Evolutionary conservation across 2,113 vertebrate species (phyloP), one percentile per base, ranked within the genome.

Genomic region (Coptodon bakossiorum): DNA sequence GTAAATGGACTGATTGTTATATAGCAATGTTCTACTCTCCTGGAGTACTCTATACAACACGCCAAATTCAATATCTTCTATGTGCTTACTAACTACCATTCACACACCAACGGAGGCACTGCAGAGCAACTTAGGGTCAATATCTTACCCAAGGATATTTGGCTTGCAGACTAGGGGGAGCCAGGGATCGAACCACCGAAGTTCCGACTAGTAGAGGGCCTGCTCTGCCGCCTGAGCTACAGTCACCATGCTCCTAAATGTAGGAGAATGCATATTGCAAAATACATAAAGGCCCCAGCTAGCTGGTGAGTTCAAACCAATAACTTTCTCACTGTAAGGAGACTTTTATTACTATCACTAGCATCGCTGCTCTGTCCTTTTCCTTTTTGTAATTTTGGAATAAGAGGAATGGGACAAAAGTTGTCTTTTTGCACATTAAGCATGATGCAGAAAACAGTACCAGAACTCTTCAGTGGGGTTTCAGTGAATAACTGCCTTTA

Each of bases 141-240:
- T 36, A 36, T n/a, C 61, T 66, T 66, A 36, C 61, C 31, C 17
- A 66, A 12, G 2, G 31, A 66, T n/a, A 38, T 36, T 66, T 66
- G 17, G 6, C 17, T n/a, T 66, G 31, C 31, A 66, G 31, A 66
- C 17, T 38, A 63, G 31, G 10, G 31, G 31, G 31, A 5, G 31
- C 10, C 61, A 66, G 31, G 31, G 31, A 66, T 36, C 1, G 0
- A 66, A 66, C 61, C 31, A n/a, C 57, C 5, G 0, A 61, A 6
- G 29, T 61, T 59, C 27, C 1, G 5, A 59, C 16, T 19, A 36
- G 31, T 63, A 63, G 59, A 63, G 17, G 31, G 17, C 59, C 53
- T 54, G n/a, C 53, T 12, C 6, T 54, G n/a, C 53, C 31, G n/a
- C 10, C 31, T 66, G 61, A 66, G 31, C 31, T 66, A 66, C 17